Evolutionary conservation across 2,113 vertebrate species (phyloP).

Genomic region (Illadopsis cleaveri): DNA sequence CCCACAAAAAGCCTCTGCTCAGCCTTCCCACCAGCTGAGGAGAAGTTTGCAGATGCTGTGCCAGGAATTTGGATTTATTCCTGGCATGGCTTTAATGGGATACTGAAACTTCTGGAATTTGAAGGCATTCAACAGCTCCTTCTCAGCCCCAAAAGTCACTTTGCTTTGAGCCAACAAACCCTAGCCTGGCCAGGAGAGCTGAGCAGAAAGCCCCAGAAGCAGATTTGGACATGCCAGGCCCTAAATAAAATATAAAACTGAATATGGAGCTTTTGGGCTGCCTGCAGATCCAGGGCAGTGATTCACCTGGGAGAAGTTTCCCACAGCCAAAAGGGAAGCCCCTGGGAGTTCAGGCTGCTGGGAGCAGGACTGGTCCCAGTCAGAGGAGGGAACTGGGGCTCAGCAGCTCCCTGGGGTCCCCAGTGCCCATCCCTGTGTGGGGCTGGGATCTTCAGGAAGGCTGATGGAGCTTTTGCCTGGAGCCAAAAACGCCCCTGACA

Average conservation of each 20-base stretch:
- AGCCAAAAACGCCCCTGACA: accelerated
- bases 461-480: neutral
- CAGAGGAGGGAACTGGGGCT: neutral
- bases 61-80: conserved; percentile 4
- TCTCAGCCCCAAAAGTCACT: neutral
- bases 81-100: conserved; percentile 10
- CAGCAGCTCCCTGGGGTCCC: neutral
- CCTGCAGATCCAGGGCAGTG: accelerated
- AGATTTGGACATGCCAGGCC: neutral
- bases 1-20: neutral
- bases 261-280: neutral
- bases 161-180: neutral
- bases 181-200: neutral
- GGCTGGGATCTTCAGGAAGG: neutral
- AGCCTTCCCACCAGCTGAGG: neutral
- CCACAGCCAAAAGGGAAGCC: accelerated
- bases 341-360: neutral
- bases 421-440: accelerated
- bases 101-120: neutral
- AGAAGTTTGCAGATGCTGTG: neutral
- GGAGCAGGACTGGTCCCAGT: neutral
- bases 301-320: neutral
- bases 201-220: neutral
- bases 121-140: neutral
- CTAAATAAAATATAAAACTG: neutral